Conservation (phyloP, 2,797 vertebrate genomes). For the Parauchenoglanis ngamensis region DNA sequence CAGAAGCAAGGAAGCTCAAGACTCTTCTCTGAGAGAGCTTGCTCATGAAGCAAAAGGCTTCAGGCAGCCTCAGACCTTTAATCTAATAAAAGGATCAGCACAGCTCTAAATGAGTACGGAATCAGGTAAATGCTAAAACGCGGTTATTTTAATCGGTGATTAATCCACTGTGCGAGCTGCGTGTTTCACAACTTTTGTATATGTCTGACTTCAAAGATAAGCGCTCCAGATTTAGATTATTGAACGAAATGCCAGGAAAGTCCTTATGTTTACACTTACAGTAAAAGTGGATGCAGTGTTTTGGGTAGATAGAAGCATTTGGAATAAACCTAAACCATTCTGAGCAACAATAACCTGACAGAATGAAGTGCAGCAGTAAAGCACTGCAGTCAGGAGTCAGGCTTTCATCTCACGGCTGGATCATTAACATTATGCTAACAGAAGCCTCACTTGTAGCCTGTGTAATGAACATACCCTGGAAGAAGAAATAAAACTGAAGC, state of each 20-base stretch:
- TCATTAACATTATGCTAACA: neutral
- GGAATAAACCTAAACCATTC: neutral
- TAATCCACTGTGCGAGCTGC: neutral
- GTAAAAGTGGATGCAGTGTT: neutral
- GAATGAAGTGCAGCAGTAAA: neutral
- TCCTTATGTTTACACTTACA: neutral
- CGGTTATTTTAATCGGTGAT: conserved; percentile 21
- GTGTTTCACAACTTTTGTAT: conserved; percentile 21
- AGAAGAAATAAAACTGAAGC: neutral
- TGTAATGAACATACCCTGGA: neutral
- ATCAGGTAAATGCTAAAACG: neutral
- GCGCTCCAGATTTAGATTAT: neutral
- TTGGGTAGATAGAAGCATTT: neutral
- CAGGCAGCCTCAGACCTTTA: neutral
- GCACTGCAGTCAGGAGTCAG: neutral
- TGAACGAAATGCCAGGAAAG: neutral
- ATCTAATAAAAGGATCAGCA: conserved; percentile 17
- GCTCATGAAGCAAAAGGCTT: conserved; percentile 23
- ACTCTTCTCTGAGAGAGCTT: neutral
- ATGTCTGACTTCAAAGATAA: conserved; percentile 12
- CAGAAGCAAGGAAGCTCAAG: conserved; percentile 3
- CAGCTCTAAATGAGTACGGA: conserved; percentile 14
- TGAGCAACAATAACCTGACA: neutral
- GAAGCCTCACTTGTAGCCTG: neutral
- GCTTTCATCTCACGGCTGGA: neutral